These are phyloP conservation scores for Ligdia adustata DNA, from an alignment of 2,888 invertebrate species.

Conservation along the genomic window DNA sequence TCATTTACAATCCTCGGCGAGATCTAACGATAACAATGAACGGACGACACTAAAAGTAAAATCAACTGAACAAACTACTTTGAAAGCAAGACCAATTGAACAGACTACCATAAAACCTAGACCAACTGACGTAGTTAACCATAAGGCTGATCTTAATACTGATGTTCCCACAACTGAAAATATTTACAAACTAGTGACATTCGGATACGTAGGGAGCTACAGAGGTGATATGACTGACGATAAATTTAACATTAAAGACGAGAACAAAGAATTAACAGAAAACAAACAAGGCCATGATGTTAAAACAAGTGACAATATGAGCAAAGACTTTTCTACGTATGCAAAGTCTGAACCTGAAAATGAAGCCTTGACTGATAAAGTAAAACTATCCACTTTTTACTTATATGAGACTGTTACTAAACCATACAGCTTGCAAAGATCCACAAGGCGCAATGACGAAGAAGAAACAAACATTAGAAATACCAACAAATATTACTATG, in stretches of 20 bases:
- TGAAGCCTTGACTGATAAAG: constrained; percentile 42
- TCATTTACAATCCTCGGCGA: constrained; percentile 62
- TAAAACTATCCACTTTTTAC: constrained; percentile 73
- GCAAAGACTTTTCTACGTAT: constrained; percentile 68
- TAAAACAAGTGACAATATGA: constrained; percentile 45
- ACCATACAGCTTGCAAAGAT: constrained; percentile 67
- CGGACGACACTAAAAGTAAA: constrained; percentile 27
- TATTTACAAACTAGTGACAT: constrained; percentile 74
- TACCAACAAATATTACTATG: constrained; percentile 70
- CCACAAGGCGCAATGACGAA: constrained; percentile 71
- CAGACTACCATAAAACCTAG: constrained; percentile 17
- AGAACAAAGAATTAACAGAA: constrained; percentile 28
- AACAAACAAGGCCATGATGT: constrained; percentile 30
- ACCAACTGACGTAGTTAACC: constrained; percentile 30
- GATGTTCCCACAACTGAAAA: constrained; percentile 63
- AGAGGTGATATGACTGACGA: constrained; percentile 54
- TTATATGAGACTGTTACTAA: constrained; percentile 71
- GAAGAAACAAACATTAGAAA: constrained; percentile 43
- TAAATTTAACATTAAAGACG: constrained; percentile 28
- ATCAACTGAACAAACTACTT: constrained; percentile 38
- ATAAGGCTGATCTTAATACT: constrained; percentile 31
- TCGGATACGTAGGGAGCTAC: constrained; percentile 78
- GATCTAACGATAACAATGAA: constrained; percentile 65
- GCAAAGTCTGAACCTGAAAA: constrained; percentile 40
- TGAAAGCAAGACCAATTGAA: constrained; percentile 20